Conservation (phyloP, 2,113 vertebrate species). For the Zapus hudsonius region DNA sequence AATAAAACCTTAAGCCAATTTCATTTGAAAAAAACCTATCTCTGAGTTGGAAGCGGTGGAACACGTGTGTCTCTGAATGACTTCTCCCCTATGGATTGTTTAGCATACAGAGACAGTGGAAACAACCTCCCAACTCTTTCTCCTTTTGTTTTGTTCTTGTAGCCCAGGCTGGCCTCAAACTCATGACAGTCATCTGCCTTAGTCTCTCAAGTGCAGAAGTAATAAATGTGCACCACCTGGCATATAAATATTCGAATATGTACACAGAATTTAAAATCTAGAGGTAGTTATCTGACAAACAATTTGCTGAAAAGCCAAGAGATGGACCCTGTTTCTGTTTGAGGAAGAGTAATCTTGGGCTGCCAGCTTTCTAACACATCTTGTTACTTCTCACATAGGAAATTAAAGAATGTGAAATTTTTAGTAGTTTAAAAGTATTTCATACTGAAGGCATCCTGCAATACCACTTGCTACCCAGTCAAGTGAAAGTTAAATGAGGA, state of each 20-base stretch:
- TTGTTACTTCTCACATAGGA: background rate
- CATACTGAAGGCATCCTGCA: background rate
- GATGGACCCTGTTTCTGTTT: background rate
- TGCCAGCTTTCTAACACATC: background rate
- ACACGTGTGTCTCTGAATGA: background rate
- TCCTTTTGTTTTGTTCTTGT: too few relatives aligned
- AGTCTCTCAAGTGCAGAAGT: background rate
- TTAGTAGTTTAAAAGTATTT: conserved; percentile 4
- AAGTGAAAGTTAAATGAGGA: conserved; percentile 21
- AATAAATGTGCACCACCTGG: background rate
- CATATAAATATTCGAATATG: background rate
- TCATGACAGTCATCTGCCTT: background rate
- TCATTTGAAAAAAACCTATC: background rate
- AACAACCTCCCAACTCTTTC: too few relatives aligned
- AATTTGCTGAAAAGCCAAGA: conserved; percentile 34
- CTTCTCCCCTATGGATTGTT: conserved; percentile 22
- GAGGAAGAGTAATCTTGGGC: background rate
- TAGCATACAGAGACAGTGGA: background rate
- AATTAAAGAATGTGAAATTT: background rate
- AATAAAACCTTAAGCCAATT: background rate
- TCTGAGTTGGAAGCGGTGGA: too few relatives aligned
- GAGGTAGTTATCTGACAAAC: background rate
- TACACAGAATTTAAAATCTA: conserved; percentile 32
- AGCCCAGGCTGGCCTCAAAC: background rate
- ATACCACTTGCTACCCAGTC: background rate